Percentiles rank a stretch among this genome's conserved stretches.
phyloP scores from a whole-genome alignment of 2,888 invertebrate genomes.

The Campoplex capitator region DNA sequence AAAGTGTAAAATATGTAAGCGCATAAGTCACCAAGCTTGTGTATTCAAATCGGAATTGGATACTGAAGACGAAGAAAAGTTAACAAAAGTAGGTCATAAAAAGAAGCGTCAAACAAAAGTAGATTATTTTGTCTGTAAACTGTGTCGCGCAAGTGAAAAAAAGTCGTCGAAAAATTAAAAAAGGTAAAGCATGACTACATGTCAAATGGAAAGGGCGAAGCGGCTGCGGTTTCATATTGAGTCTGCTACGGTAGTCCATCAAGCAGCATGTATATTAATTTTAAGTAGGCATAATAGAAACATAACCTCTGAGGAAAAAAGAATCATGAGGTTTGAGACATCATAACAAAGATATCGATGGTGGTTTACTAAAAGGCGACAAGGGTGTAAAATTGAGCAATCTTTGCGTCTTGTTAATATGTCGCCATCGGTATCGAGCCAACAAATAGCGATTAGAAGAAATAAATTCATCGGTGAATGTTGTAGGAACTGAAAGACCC shows the following conservation, averaged over 20 bases:
- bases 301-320: not conserved
- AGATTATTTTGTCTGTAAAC: not conserved
- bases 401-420: not conserved
- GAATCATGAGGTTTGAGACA: not conserved
- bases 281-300: not conserved
- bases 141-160: not conserved
- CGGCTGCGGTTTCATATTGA: not conserved
- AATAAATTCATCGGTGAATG: not conserved
- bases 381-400: not conserved
- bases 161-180: not conserved
- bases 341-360: not conserved
- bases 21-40: not conserved
- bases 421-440: not conserved
- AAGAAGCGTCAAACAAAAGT: not conserved
- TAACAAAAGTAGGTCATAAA: not conserved
- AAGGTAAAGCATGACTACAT: not conserved
- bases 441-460: not conserved
- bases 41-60: not conserved
- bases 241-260: not conserved
- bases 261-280: not conserved
- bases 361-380: not conserved
- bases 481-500: not conserved
- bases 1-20: not conserved
- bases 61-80: not conserved
- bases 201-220: not conserved